Conservation (phyloP, 2,888 invertebrate genomes). For the Lissonota sp. region DNA sequence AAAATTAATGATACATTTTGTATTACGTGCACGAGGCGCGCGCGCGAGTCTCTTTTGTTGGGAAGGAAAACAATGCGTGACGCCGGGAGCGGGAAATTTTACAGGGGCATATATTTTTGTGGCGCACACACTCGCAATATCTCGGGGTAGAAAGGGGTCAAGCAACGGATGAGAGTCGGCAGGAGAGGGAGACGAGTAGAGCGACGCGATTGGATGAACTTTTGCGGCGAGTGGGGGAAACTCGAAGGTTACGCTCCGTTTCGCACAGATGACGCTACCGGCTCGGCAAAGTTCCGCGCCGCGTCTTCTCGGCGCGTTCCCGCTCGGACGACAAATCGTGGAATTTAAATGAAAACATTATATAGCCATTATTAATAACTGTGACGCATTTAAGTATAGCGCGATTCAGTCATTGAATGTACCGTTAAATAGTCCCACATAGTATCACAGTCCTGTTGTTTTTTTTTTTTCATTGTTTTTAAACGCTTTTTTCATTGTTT, state of each 20-base stretch:
- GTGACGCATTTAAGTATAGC: constrained; percentile 49
- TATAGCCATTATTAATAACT: constrained; percentile 60
- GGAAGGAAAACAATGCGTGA: constrained; percentile 61
- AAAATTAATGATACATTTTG: not conserved
- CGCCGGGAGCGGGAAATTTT: constrained; percentile 61
- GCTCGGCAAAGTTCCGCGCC: constrained; percentile 15
- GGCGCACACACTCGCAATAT: constrained; percentile 40
- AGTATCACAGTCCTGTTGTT: not conserved
- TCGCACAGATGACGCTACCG: constrained; percentile 39
- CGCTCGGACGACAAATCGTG: constrained; percentile 6
- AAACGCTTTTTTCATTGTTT: not conserved
- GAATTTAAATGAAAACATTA: constrained; percentile 48
- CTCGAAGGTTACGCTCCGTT: not conserved
- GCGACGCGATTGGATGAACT: constrained; percentile 7
- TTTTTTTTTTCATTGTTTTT: not conserved
- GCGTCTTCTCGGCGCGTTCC: constrained; percentile 31
- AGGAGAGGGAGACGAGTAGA: constrained; percentile 1
- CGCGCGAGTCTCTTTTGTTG: constrained; percentile 16
- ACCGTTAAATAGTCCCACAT: constrained; percentile 4
- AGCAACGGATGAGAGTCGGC: constrained; percentile 4
- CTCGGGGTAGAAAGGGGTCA: constrained; percentile 55
- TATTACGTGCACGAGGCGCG: not conserved
- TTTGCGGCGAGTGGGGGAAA: constrained; percentile 6
- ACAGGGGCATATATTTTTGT: no score
- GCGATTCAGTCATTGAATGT: constrained; percentile 5